Evolutionary conservation across 2,113 vertebrate genomes (phyloP).

Genomic region (Lophotis ruficrista): DNA sequence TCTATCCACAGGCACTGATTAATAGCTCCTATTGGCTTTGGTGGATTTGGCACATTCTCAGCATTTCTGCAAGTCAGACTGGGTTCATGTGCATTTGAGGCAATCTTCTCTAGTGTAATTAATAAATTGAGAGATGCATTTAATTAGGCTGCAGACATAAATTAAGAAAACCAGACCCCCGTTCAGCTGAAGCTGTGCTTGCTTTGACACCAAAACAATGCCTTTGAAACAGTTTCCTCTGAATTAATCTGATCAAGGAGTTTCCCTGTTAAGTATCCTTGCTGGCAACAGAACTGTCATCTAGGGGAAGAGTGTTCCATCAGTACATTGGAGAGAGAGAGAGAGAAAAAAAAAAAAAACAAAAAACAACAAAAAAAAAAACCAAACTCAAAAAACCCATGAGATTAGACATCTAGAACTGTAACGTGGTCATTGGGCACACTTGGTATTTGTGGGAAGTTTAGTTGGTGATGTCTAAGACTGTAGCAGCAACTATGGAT

Average conservation of each 20-base stretch:
- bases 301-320: not conserved
- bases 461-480: not conserved
- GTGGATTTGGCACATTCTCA: not conserved
- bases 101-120: not conserved
- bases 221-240: not conserved
- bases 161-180: not conserved
- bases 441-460: not conserved
- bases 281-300: not conserved
- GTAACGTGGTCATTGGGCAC: not conserved
- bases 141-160: slow-evolving; percentile 8
- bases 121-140: not conserved
- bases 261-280: not conserved
- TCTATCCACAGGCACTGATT: not conserved
- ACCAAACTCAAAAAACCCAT: not conserved
- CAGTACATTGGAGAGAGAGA: too few species aligned
- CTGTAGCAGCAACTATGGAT: not conserved
- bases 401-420: not conserved
- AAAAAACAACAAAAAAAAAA: not conserved
- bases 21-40: not conserved
- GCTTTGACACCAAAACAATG: not conserved
- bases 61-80: not conserved
- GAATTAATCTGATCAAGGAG: not conserved
- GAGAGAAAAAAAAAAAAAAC: not conserved
- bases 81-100: not conserved
- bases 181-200: not conserved